Conservation (phyloP, 1,140 invertebrate genomes). For the Drosophila nigromelanica region DNA sequence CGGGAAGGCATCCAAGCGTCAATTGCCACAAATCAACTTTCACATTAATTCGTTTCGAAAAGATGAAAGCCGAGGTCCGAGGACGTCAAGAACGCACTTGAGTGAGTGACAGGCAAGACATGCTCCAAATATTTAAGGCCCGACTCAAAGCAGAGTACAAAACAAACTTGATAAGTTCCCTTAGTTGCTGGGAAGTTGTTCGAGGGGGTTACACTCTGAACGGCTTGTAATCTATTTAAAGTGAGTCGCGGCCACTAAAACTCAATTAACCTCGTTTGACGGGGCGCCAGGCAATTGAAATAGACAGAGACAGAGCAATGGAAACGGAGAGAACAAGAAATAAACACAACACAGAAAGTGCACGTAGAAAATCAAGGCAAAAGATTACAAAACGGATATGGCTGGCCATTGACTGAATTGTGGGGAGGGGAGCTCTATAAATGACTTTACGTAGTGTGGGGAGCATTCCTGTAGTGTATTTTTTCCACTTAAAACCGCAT, state of each 20-base stretch:
- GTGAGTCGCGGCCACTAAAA: conserved; percentile 82
- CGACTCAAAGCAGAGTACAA: conserved; percentile 50
- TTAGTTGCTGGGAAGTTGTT: too few species aligned
- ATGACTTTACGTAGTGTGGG: neutral
- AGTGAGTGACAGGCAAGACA: conserved; percentile 62
- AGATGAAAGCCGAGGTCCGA: conserved; percentile 23
- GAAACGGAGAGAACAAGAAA: conserved; percentile 11
- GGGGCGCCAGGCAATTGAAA: conserved; percentile 62
- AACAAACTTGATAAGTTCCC: conserved; percentile 69
- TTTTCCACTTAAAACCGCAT: conserved; percentile 80
- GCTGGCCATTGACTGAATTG: conserved; percentile 36
- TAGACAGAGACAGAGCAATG: conserved; percentile 18
- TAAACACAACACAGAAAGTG: conserved; percentile 28
- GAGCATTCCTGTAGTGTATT: conserved; percentile 58
- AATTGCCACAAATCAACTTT: conserved; percentile 79
- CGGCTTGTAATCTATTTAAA: conserved; percentile 78
- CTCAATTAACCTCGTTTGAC: conserved; percentile 83
- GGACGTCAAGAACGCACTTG: conserved; percentile 22
- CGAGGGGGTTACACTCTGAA: conserved; percentile 14
- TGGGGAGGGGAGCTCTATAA: neutral
- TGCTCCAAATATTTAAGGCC: conserved; percentile 72
- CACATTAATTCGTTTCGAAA: conserved; percentile 70
- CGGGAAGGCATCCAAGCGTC: conserved; percentile 61
- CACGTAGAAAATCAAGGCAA: conserved; percentile 69
- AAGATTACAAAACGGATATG: conserved; percentile 76